Conservation (phyloP, 2,113 vertebrate genomes). For the Scolopax mira region DNA sequence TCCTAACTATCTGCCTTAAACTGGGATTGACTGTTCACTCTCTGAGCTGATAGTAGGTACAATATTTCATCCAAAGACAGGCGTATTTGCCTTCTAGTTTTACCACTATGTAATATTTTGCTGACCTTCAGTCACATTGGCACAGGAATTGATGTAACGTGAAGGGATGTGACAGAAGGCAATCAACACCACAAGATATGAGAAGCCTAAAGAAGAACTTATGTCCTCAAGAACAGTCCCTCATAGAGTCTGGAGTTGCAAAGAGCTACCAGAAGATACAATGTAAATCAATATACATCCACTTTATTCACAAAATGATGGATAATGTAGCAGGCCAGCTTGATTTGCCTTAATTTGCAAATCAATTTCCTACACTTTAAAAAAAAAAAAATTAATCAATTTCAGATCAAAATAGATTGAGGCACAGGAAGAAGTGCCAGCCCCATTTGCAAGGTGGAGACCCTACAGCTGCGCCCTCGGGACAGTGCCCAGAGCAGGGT, state of each 20-base stretch:
- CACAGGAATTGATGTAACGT: neutral
- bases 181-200: slow-evolving; percentile 12
- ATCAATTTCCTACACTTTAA: slow-evolving; percentile 49
- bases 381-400: neutral
- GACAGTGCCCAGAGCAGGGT: neutral
- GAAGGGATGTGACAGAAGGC: slow-evolving; percentile 14
- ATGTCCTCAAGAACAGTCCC: neutral
- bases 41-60: slow-evolving; percentile 25
- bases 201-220: neutral
- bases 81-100: slow-evolving; percentile 12
- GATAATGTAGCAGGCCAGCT: slow-evolving; percentile 36
- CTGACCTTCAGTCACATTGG: slow-evolving; percentile 6
- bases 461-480: fast-evolving
- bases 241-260: neutral
- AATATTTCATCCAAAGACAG: slow-evolving; percentile 46
- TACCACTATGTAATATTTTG: neutral
- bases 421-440: neutral
- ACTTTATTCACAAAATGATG: slow-evolving; percentile 41
- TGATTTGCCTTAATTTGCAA: slow-evolving; percentile 72
- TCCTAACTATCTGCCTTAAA: slow-evolving; percentile 56
- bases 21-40: slow-evolving; percentile 24
- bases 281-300: slow-evolving; percentile 23
- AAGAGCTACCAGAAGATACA: slow-evolving; percentile 22
- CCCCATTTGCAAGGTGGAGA: neutral
- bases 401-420: slow-evolving; percentile 47